phyloP scores from a whole-genome alignment of 1,140 invertebrate species.

The Drosophila pseudoananassae region DNA sequence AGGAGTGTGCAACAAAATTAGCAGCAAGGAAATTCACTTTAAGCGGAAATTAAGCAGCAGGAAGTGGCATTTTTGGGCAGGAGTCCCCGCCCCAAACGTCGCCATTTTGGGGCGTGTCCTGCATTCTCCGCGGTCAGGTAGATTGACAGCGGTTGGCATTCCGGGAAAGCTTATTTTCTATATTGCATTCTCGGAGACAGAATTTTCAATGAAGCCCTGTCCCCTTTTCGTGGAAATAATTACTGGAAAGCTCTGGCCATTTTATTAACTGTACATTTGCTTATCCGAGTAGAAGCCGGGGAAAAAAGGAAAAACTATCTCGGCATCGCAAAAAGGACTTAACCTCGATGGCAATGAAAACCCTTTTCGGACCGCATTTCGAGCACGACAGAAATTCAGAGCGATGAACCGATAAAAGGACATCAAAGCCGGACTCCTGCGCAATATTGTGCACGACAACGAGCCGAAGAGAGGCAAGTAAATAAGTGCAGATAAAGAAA shows the following conservation, averaged over 20 bases:
- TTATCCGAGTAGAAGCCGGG: slow-evolving; percentile 19
- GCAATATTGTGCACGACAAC: slow-evolving; percentile 55
- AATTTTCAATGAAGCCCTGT: background rate
- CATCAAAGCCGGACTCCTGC: slow-evolving; percentile 62
- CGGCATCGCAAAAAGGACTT: slow-evolving; percentile 35
- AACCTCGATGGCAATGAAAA: slow-evolving; percentile 39
- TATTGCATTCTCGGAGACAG: background rate
- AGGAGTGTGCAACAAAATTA: slow-evolving; percentile 67
- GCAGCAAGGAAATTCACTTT: slow-evolving; percentile 77
- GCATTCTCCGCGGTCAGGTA: slow-evolving; percentile 20
- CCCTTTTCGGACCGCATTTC: slow-evolving; percentile 59
- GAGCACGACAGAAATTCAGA: slow-evolving; percentile 33
- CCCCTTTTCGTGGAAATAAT: slow-evolving; percentile 7
- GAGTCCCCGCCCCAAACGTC: slow-evolving; percentile 11
- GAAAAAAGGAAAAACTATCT: slow-evolving; percentile 35
- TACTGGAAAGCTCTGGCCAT: slow-evolving; percentile 1
- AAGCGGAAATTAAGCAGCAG: slow-evolving; percentile 79
- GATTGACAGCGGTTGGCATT: slow-evolving; percentile 21
- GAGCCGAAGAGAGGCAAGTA: slow-evolving; percentile 49
- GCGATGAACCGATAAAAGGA: slow-evolving; percentile 74
- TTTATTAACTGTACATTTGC: slow-evolving; percentile 18
- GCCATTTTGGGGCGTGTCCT: slow-evolving; percentile 25
- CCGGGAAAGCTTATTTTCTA: background rate
- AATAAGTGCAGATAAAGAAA: slow-evolving; percentile 30
- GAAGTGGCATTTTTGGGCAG: slow-evolving; percentile 65